phyloP scores from a whole-genome alignment of 1,140 invertebrate genomes.

The Drosophila bipectinata region DNA sequence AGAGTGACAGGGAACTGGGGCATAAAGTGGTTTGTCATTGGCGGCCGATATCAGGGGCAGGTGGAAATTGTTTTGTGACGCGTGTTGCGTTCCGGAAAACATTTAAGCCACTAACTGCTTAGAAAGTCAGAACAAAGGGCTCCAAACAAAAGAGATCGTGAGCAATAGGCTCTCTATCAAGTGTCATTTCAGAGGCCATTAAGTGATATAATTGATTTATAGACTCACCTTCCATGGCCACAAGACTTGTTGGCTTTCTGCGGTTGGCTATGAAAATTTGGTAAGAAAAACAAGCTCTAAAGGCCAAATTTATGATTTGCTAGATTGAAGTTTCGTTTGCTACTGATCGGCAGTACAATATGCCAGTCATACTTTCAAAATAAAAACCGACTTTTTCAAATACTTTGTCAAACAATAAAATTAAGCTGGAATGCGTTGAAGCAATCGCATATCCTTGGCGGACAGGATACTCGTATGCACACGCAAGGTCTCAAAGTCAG shows the following conservation, averaged over 20 bases:
- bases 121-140: not conserved
- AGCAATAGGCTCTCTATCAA: not conserved
- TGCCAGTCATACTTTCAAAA: slow-evolving; percentile 1
- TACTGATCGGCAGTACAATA: slow-evolving; percentile 29
- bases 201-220: not conserved
- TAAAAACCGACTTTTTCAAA: slow-evolving; percentile 14
- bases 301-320: slow-evolving; percentile 11
- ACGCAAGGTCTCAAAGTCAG: slow-evolving; percentile 24
- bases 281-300: not conserved
- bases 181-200: not conserved
- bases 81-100: slow-evolving; percentile 14
- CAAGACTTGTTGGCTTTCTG: too few relatives aligned
- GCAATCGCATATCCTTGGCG: slow-evolving; percentile 1
- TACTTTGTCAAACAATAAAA: slow-evolving; percentile 27
- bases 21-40: slow-evolving; percentile 45
- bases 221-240: slow-evolving; percentile 33
- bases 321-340: slow-evolving; percentile 21
- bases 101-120: slow-evolving; percentile 2
- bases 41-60: slow-evolving; percentile 40
- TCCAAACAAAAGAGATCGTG: not conserved
- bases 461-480: slow-evolving; percentile 15
- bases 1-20: slow-evolving; percentile 8
- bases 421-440: slow-evolving; percentile 7
- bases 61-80: slow-evolving; percentile 32
- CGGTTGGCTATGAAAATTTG: slow-evolving; percentile 2